A percentile compares a stretch with the other conserved stretches of the same genome.
Evolutionary conservation across 2,888 invertebrate genomes (phyloP).

Genomic region (Ceriagrion tenellum): DNA sequence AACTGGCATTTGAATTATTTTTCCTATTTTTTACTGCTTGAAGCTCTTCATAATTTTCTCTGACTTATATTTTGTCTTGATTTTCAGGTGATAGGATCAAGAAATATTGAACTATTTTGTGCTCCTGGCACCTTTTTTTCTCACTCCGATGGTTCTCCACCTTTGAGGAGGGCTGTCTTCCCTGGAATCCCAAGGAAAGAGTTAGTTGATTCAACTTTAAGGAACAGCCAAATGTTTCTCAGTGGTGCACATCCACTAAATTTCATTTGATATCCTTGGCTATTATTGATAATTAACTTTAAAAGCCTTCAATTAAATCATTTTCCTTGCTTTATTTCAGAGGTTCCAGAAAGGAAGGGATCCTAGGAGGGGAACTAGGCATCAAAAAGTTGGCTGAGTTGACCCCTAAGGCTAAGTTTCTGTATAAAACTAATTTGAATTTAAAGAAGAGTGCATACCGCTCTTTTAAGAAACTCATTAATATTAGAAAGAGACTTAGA

Average conservation of each 20-base stretch:
- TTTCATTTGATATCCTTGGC: no score
- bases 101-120: not conserved
- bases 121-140: not conserved
- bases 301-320: not conserved
- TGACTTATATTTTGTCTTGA: not conserved
- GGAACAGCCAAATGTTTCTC: no score
- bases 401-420: slow-evolving; percentile 1
- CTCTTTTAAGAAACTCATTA: not conserved
- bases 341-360: not conserved
- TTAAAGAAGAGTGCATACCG: not conserved
- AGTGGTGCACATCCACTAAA: not conserved
- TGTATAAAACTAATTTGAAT: not conserved
- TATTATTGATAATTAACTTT: not conserved
- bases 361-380: not conserved
- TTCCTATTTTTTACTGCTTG: no score
- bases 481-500: not conserved
- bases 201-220: not conserved
- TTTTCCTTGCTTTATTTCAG: not conserved
- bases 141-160: not conserved
- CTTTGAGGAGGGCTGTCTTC: not conserved
- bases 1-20: no score
- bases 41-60: no score
- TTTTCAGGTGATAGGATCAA: no score
- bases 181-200: not conserved
- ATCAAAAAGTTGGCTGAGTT: not conserved